Base-by-base conservation (phyloP, 2,888 invertebrate species). In the Archips crataeganus region DNA sequence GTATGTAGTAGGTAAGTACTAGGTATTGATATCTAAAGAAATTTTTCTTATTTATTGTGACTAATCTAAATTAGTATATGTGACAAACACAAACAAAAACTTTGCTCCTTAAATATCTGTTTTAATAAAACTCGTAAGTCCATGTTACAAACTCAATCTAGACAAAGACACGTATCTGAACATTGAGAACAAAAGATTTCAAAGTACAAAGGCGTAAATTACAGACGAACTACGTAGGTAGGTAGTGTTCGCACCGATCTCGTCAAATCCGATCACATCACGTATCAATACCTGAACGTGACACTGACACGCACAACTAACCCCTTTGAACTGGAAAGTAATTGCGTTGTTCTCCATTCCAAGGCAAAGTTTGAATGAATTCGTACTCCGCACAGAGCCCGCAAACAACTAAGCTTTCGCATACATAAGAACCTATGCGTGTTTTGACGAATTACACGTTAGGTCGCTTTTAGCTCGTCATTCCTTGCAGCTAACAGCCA, bases 371-470 rank as follows among this genome's bases (percentile, higher is more conserved):
- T 86, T 80, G 82, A 85, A 86, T 83, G 81, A 84, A 85, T 84
- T 84, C 82, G 80, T 81, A 84, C 79, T 80, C 79, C 74, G 66
- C 77, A 79, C 77, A 74, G 76, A 77, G 79, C 81, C 80, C 79
- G 75, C 83, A 82, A 82, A 81, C 82, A 80, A 82, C 82, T 82
- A 80, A 79, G 78, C 75, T 49, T 59, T 69, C 42, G 36, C 65
- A 64, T 67, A 66, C 49, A 68, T 57, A 64, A 70, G 32, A 64
- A 74, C 57, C 11, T 71, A 85, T 83, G 85, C 85, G 80, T 87
- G 87, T 86, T 90, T 89, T 92, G 91, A 90, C 89, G 89, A 89
- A 92, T 93, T 90, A 91, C 87, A 90, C 88, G 89, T 91, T 88
- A 90, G 90, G 90, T 90, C 89, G 91, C 87, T 92, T 90, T 92